Evolutionary conservation across 2,888 invertebrate species (phyloP), one percentile per base, ranked within the genome.

Genomic region (Emesis russula): DNA sequence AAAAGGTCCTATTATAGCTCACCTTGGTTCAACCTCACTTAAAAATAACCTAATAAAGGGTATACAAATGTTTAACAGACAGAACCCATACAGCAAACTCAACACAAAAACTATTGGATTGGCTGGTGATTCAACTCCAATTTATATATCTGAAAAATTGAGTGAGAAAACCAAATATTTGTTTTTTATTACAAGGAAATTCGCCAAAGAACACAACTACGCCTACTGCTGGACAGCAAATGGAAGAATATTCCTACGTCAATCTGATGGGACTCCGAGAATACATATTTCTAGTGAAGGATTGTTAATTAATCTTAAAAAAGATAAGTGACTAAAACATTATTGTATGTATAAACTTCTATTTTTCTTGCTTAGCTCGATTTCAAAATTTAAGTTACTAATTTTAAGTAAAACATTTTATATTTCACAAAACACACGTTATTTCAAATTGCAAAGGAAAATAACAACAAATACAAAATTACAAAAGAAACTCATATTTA

Each of bases 131-230:
- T 18, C 58, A n/a, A 18, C 18, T 18, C 58, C n/a, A 58, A 58
- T 58, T 18, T 58, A 58, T 58, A 58, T 58, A 18, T 18, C 58
- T 7, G 58, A 58, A 58, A 58, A n/a, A 18, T 6, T 58, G n/a
- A 58, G 58, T 58, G n/a, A 58, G n/a, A 58, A 58, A 58, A 58
- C 18, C 6, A n/a, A 58, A 58, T n/a, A 58, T n/a, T 58, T 58
- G 18, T 11, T n/a, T n/a, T 58, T 18, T 18, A 58, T 58, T n/a
- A n/a, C 58, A n/a, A 58, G 58, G 7, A 58, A 58, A 58, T 58
- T 58, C 7, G 4, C 18, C 5, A 58, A 18, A 11, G 58, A 58
- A n/a, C n/a, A 58, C 18, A 18, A 58, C 58, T 58, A 58, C 18
- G 18, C 58, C n/a, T 58, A 11, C 18, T 58, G 58, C 7, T 58